phyloP scores from a whole-genome alignment of 1,140 invertebrate species.

The Halotydeus destructor region DNA sequence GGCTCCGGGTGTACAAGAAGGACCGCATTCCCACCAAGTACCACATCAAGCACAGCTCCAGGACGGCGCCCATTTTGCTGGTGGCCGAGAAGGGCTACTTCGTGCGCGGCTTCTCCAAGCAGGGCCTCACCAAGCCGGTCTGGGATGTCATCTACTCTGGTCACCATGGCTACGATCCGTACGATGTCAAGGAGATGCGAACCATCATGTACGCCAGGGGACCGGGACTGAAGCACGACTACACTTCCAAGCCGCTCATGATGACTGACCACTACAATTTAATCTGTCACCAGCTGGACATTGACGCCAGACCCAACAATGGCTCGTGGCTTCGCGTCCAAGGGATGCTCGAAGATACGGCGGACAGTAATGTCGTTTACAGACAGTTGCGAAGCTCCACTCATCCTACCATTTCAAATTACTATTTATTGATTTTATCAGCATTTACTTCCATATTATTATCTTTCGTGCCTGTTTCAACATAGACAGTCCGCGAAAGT shows the following conservation, averaged over 20 bases:
- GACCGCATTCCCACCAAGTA: slow-evolving; percentile 22
- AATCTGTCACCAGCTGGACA: slow-evolving; percentile 14
- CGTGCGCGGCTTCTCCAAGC: slow-evolving; percentile 12
- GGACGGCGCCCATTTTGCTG: slow-evolving; percentile 22
- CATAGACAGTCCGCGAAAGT: no score
- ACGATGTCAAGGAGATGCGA: slow-evolving; percentile 22
- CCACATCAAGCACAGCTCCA: slow-evolving; percentile 22
- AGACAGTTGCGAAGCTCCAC: no score
- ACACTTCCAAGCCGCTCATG: slow-evolving; percentile 12
- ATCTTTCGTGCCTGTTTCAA: no score
- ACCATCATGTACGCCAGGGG: slow-evolving; percentile 26
- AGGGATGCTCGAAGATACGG: slow-evolving; percentile 4
- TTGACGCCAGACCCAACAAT: slow-evolving; percentile 16
- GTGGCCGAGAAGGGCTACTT: slow-evolving; percentile 23
- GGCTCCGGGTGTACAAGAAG: slow-evolving; percentile 21
- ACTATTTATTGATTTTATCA: no score
- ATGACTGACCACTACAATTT: slow-evolving; percentile 18
- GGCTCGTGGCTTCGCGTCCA: slow-evolving; percentile 10
- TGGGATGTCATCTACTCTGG: slow-evolving; percentile 15
- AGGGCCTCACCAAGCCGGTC: slow-evolving; percentile 5
- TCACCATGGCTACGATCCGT: slow-evolving; percentile 23
- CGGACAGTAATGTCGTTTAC: no score
- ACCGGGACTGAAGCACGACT: slow-evolving; percentile 10
- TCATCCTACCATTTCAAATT: no score
- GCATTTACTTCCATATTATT: no score